A percentile compares a stretch with the other conserved stretches of the same genome.
phyloP scores from a whole-genome alignment of 2,888 invertebrate genomes.

The Eristalinus sepulchralis region DNA sequence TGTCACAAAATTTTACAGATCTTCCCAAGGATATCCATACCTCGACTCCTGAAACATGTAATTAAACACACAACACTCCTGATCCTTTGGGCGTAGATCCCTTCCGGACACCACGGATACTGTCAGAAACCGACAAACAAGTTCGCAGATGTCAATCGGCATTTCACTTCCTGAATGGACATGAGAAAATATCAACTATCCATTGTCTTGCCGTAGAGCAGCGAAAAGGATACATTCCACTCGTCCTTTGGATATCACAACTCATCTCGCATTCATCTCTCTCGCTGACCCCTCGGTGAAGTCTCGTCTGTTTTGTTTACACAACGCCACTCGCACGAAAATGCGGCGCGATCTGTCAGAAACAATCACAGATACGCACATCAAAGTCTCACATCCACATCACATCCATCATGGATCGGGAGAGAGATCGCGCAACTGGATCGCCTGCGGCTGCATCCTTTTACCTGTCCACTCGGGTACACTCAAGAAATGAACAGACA shows the following conservation, averaged over 20 bases:
- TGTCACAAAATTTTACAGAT: neutral
- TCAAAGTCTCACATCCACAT: constrained; percentile 74
- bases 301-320: constrained; percentile 42
- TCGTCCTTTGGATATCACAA: constrained; percentile 5
- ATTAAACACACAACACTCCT: neutral
- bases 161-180: constrained; percentile 59
- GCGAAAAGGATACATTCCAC: neutral
- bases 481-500: constrained; percentile 59
- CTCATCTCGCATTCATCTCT: constrained; percentile 9
- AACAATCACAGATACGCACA: constrained; percentile 73
- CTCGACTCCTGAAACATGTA: neutral
- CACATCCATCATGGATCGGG: constrained; percentile 73
- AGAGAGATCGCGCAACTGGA: neutral
- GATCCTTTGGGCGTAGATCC: neutral
- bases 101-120: neutral
- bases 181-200: constrained; percentile 61
- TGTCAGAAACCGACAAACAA: neutral
- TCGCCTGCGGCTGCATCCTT: constrained; percentile 25
- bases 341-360: constrained; percentile 72
- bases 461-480: constrained; percentile 36
- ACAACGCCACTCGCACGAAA: constrained; percentile 41
- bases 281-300: constrained; percentile 45
- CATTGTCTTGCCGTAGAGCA: constrained; percentile 12
- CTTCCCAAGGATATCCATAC: neutral
- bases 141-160: neutral